Evolutionary conservation across 2,888 invertebrate genomes (phyloP).

Genomic region (Augiades crinisus): DNA sequence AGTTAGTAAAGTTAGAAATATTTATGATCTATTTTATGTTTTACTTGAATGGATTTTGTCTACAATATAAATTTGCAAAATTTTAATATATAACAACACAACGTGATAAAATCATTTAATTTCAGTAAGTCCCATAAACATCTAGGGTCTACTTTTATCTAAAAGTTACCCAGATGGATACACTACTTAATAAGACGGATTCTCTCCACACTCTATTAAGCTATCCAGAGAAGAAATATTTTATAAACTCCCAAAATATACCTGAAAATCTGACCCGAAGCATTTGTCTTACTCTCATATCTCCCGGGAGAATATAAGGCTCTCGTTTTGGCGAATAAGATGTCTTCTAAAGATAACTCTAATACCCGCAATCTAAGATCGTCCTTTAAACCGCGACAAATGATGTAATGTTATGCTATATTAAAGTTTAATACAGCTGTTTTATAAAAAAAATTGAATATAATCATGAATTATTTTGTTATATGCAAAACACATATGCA

Average conservation of each 20-base stretch:
- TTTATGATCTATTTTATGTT: too few species aligned
- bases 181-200: neutral
- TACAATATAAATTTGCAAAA: too few species aligned
- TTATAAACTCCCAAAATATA: constrained; percentile 42
- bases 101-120: too few species aligned
- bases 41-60: too few species aligned
- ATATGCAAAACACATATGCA: too few species aligned
- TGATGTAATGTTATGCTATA: too few species aligned
- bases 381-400: too few species aligned
- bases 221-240: constrained; percentile 36
- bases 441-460: too few species aligned
- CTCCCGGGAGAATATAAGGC: constrained; percentile 45
- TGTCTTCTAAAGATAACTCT: constrained; percentile 7
- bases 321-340: constrained; percentile 32
- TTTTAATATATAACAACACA: too few species aligned
- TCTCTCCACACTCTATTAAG: constrained; percentile 11
- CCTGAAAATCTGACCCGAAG: constrained; percentile 46
- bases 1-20: too few species aligned
- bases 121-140: neutral
- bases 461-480: too few species aligned
- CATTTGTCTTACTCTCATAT: constrained; percentile 62
- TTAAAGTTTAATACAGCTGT: too few species aligned
- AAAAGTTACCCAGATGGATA: neutral
- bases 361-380: neutral
- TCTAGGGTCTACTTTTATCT: neutral